A percentile compares a stretch with the other conserved stretches of the same genome.
These are phyloP conservation scores for Grammomys surdaster DNA, from an alignment of 2,113 vertebrate species.

Conservation along the genomic window DNA sequence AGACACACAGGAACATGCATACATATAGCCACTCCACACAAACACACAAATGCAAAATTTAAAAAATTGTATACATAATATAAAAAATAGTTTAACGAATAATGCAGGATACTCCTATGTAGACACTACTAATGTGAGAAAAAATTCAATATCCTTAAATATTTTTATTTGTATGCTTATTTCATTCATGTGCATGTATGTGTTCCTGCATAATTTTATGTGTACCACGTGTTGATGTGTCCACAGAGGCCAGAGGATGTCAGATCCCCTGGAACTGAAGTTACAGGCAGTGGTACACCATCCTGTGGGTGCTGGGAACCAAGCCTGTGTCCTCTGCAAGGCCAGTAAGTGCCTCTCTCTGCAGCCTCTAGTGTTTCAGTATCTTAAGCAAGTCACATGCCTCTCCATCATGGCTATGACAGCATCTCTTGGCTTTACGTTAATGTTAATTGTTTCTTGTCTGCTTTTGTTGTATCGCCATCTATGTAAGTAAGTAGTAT, in stretches of 20 bases:
- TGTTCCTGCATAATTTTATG: background rate
- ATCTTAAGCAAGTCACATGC: background rate
- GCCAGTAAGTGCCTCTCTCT: background rate
- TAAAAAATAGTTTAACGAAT: background rate
- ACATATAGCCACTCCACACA: no score
- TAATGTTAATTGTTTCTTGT: background rate
- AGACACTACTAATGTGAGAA: background rate
- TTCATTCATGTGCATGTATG: background rate
- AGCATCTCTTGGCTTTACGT: background rate
- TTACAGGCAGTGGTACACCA: background rate
- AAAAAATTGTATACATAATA: background rate
- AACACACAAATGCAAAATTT: no score
- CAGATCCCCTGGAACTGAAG: background rate
- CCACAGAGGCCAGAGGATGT: background rate
- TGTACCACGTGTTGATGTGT: background rate
- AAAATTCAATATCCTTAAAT: background rate
- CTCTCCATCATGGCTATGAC: background rate
- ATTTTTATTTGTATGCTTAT: background rate
- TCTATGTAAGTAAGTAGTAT: background rate
- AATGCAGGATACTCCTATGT: background rate
- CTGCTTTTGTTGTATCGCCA: background rate
- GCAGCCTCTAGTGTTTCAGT: background rate
- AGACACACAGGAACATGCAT: background rate
- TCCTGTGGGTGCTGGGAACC: background rate
- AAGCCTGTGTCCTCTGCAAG: background rate